Evolutionary conservation across 1,140 invertebrate genomes (phyloP), one percentile per base, ranked within the genome.

Genomic region (Brachionus koreanus): DNA sequence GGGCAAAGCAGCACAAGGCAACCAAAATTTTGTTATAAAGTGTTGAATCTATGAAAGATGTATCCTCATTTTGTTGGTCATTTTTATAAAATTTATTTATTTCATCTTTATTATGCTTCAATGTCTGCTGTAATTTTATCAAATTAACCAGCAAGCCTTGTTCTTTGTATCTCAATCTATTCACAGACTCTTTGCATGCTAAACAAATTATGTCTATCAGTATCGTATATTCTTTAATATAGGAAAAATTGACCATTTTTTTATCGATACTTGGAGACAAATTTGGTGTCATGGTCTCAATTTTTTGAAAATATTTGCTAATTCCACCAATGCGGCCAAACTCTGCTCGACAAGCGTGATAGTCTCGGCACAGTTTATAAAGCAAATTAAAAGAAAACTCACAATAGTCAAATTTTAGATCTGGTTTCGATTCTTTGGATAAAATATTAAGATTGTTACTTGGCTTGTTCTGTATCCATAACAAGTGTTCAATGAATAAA

Each of bases 1-100:
- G 76, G 37, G 76, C 46, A 79, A 79, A 79, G 23, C 76, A 79
- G 25, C 76, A 79, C 19, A 79, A 35, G 19, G 76, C 76, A 19
- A 79, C 76, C 25, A 79, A 35, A 12, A 79, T 42, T 79, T 79
- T 79, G 33, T 65, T 79, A 16, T 79, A 57, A 25, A 79, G 37
- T 25, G 33, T 79, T 10, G 69, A 74, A 33, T 74, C 69, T 13
- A 74, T 74, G 6, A 74, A 74, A 12, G 16, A 25, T 4, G 10
- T 29, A 74, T 74, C 42, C 5, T 43, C 69, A 12, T 6, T 33
- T 46, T 10, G 10, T 13, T 43, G 19, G 19, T 74, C 69, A 42
- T 29, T 61, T 79, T 79, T 65, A 19, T 42, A 79, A 39, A 42
- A 42, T 61, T 42, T 79, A 37, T 79, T 57, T 25, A 65, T 79